Evolutionary conservation across 2,113 vertebrate genomes (phyloP).

Genomic region (Nibea coibor): DNA sequence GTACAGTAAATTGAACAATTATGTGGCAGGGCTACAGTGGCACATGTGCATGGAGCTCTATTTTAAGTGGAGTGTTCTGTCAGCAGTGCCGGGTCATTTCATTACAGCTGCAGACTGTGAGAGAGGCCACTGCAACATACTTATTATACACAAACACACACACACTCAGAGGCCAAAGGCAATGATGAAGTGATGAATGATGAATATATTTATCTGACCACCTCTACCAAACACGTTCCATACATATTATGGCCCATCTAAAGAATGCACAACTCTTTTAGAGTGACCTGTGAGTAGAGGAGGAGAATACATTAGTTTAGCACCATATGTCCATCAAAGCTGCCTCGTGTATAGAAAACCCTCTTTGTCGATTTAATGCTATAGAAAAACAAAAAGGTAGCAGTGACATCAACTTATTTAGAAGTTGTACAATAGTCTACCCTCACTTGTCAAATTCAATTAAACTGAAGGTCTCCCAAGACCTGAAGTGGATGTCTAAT

Average conservation of each 20-base stretch:
- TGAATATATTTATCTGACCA: constrained; percentile 2
- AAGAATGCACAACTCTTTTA: constrained; percentile 6
- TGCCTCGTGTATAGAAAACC: not conserved
- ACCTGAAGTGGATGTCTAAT: too few species aligned
- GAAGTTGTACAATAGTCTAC: not conserved
- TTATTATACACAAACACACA: constrained; percentile 53
- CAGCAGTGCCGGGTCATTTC: constrained; percentile 69
- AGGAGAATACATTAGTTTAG: constrained; percentile 5
- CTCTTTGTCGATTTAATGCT: not conserved
- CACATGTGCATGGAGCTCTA: constrained; percentile 61
- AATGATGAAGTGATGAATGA: not conserved
- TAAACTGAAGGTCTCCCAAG: too few species aligned
- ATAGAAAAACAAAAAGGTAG: not conserved
- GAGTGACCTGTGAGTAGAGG: not conserved
- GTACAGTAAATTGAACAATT: constrained; percentile 80
- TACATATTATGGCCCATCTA: not conserved
- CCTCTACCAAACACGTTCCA: not conserved
- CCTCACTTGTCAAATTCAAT: not conserved
- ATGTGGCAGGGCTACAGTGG: constrained; percentile 66
- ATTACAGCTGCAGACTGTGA: constrained; percentile 62
- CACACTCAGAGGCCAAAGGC: not conserved
- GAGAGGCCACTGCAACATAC: constrained; percentile 51
- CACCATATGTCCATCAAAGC: not conserved
- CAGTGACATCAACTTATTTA: constrained; percentile 7
- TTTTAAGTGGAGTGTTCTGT: constrained; percentile 66